Evolutionary conservation across 2,888 invertebrate genomes (phyloP), one percentile per base, ranked within the genome.

Genomic region (Amphimallon solstitiale): DNA sequence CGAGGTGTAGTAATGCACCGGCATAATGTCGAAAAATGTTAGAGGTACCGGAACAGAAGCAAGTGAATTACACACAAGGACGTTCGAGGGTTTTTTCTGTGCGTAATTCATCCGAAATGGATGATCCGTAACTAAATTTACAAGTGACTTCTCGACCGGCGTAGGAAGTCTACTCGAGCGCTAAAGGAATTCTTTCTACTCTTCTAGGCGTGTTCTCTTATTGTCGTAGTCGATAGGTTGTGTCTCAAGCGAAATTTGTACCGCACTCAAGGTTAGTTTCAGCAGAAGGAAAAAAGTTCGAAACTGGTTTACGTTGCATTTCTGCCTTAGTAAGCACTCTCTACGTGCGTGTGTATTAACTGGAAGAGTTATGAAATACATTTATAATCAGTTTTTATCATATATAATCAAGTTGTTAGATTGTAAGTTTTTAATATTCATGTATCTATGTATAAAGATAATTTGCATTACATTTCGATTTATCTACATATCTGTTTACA

Each of bases 291-390:
- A 64, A 64, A 64, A 52, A 29, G 29, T 46, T 46, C 4, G 7
- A 35, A 64, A 64, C 64, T 64, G 54, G 64, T 64, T 64, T 64
- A 49, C 40, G 51, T 21, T 38, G 49, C 49, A 62, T 38, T 62
- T 62, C 51, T 49, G 38, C 51, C 17, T 12, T 29, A 3, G 46
- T 29, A 46, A 45, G 19, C 29, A 45, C 23, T 59, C 43, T 38
- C 37, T 46, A 35, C 51, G 62, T 49, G 49, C 49, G 52, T 62
- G 65, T n/a, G n/a, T n/a, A n/a, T 5, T 29, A 65, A 63, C 51
- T 68, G 60, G 46, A 54, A 61, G 19, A 61, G 54, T 59, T 59
- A 59, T 43, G 56, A 59, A 59, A 59, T 34, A 23, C 12, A 54
- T 38, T 51, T 29, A 15, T 29, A 29, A 29, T 29, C 34, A 43